Base-by-base conservation (phyloP, 2,888 invertebrate genomes). In the Drosophila fungiperda region DNA sequence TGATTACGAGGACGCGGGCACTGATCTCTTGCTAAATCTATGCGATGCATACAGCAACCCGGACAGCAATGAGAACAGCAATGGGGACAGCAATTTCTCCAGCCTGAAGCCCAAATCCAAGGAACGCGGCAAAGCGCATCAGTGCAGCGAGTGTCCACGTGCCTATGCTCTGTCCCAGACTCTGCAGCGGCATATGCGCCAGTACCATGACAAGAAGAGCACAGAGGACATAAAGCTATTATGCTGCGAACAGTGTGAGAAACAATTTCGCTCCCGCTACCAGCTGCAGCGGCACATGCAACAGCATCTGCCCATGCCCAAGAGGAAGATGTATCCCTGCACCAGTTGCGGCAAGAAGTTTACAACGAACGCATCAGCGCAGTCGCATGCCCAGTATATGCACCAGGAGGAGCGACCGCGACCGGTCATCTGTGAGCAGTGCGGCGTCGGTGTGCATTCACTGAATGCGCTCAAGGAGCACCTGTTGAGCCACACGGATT, bases 361-460 rank as follows among this genome's bases (percentile, higher is more conserved):
- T 32, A 86, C 87, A n/a, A 91, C 87, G 17, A 70, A 66, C 35
- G 74, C 75, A 12, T 83, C 82, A 12, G 84, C 92, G 6, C 84
- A 91, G 40, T 76, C 82, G 0, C 92, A 92, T 45, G 81, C 90
- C 7, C 91, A 91, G 52, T 85, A 90, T 8, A 90, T 92, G 58
- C 93, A 93, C 49, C 89, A 90, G 36, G 92, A 92, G 15, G 93
- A 93, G 35, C 73, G 89, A 0, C 85, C 88, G 3, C 90, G 93
- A 20, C 93, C 93, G 0, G 94, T 93, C 74, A 93, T 94, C 32
- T 94, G 94, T 71, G 94, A 94, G 70, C 93, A 93, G 69, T 94
- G 94, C 77, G 94, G 94, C 0, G 91, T 93, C 42, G 92, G 93
- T 9, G 94, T 94, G 53, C 93, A 93, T 2, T 93, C 94, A 4